A percentile compares a stretch with the other conserved stretches of the same genome.
These are phyloP conservation scores for Danaus plexippus DNA, from an alignment of 1,140 invertebrate genomes.

Conservation along the genomic window DNA sequence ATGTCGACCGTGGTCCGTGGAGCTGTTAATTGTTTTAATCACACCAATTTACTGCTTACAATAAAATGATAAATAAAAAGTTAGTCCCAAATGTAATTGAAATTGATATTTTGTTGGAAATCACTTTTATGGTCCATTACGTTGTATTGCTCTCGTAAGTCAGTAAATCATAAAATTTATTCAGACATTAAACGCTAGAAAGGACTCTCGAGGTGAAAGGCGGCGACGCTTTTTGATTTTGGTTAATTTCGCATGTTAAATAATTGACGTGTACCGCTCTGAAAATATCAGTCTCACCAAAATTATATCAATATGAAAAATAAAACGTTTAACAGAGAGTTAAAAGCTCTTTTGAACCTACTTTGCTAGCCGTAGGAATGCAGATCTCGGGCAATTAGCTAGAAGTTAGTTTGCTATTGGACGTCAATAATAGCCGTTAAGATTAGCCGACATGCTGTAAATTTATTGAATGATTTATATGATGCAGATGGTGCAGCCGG, in stretches of 20 bases:
- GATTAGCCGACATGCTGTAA: constrained; percentile 10
- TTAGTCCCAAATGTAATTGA: constrained; percentile 31
- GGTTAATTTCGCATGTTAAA: constrained; percentile 31
- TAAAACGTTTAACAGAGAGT: constrained; percentile 1
- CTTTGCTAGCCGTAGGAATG: no score
- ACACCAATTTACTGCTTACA: constrained; percentile 23
- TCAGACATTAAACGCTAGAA: constrained; percentile 42
- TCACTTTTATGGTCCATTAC: constrained; percentile 43
- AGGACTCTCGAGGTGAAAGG: constrained; percentile 46
- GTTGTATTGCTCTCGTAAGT: constrained; percentile 26
- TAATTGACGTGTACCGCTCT: constrained; percentile 33
- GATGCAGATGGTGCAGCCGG: constrained; percentile 17
- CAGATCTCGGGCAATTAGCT: no score
- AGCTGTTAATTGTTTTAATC: constrained; percentile 21
- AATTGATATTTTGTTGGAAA: constrained; percentile 26
- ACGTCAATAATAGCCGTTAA: constrained; percentile 4
- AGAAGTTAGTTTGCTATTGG: neutral
- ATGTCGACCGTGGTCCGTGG: constrained; percentile 7
- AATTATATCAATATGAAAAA: constrained; percentile 5
- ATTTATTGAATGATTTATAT: constrained; percentile 36
- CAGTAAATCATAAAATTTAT: constrained; percentile 45
- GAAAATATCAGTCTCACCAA: constrained; percentile 30
- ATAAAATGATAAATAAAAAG: constrained; percentile 31
- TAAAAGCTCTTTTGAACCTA: neutral
- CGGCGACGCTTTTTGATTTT: constrained; percentile 36